Conservation (phyloP, 2,113 vertebrate species). For the Hydropotes inermis region DNA sequence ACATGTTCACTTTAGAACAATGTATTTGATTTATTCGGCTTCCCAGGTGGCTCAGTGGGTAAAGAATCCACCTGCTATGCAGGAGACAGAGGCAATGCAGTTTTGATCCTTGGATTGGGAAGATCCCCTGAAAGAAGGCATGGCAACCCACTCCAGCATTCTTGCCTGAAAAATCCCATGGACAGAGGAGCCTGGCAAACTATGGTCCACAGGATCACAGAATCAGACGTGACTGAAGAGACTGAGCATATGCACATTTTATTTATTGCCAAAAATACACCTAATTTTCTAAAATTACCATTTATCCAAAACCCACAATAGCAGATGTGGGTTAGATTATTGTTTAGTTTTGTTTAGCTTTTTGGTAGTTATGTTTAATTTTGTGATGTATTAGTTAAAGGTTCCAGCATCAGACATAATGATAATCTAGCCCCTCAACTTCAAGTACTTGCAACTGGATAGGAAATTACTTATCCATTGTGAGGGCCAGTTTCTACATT, state of each 20-base stretch:
- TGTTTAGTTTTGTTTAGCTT: neutral
- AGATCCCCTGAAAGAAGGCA: neutral
- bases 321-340: neutral
- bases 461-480: neutral
- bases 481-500: neutral
- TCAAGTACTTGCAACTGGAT: neutral
- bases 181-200: neutral
- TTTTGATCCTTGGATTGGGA: fast-evolving
- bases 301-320: neutral
- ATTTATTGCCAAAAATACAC: neutral
- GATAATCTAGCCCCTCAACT: neutral
- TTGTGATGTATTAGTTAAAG: neutral
- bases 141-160: neutral
- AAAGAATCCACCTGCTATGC: neutral
- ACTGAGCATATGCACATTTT: neutral
- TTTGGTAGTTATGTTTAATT: neutral
- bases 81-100: neutral
- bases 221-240: neutral
- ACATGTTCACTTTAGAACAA: neutral
- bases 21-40: neutral
- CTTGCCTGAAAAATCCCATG: neutral
- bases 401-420: neutral
- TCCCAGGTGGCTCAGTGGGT: neutral
- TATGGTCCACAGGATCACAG: neutral
- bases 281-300: neutral